These are phyloP conservation scores for Corydoras sp. DNA, from an alignment of 2,113 vertebrate genomes.

Conservation along the genomic window DNA sequence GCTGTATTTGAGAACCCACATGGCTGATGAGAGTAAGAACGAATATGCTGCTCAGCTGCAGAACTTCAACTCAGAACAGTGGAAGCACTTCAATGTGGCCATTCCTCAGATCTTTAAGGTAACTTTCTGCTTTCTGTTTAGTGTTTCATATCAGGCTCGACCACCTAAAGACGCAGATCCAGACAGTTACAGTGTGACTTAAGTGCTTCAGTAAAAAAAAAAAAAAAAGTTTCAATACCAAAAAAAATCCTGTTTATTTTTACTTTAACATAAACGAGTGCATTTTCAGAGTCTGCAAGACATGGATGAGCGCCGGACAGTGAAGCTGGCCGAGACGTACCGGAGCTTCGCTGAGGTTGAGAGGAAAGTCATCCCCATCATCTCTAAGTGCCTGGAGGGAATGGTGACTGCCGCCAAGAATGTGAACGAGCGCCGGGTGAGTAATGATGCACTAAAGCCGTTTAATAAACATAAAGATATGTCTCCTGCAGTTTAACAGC, in stretches of 20 bases:
- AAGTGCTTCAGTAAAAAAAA: too few relatives aligned
- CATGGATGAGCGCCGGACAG: conserved; percentile 92
- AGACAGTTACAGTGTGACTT: too few relatives aligned
- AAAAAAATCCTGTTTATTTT: too few relatives aligned
- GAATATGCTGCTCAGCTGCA: conserved; percentile 96
- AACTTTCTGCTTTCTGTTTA: conserved; percentile 4
- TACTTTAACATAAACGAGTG: neutral
- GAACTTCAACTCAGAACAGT: conserved; percentile 90
- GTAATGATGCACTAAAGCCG: conserved; percentile 39
- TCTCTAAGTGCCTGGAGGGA: conserved; percentile 95
- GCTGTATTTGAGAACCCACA: conserved; percentile 86
- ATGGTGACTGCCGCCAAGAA: conserved; percentile 96
- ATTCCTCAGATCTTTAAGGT: conserved; percentile 98
- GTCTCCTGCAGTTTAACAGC: too few relatives aligned
- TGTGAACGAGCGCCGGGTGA: conserved; percentile 85
- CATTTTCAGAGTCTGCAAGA: conserved; percentile 85
- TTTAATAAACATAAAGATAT: neutral
- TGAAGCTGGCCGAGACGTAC: conserved; percentile 93
- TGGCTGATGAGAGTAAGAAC: conserved; percentile 96
- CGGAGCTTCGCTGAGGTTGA: conserved; percentile 93
- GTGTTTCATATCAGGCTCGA: too few relatives aligned
- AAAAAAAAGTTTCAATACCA: too few relatives aligned
- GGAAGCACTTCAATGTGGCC: conserved; percentile 91
- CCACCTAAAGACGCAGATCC: too few relatives aligned
- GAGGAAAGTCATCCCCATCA: conserved; percentile 88